A percentile compares a stretch with the other conserved stretches of the same genome.
These are phyloP conservation scores for Pongo abelii DNA, from an alignment of 2,113 vertebrate genomes.

Conservation along the genomic window DNA sequence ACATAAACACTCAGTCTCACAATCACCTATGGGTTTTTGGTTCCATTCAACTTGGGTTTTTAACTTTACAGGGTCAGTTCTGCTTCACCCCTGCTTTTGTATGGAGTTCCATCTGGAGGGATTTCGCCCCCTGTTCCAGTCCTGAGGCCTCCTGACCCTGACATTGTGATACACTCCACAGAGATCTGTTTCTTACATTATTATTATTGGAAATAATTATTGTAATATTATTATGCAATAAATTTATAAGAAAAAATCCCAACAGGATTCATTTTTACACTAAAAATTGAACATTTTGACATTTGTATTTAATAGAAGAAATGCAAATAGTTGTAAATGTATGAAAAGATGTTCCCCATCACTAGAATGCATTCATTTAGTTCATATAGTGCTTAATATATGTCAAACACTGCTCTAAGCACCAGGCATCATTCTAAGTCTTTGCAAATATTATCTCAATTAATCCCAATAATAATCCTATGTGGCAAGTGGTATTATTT, in stretches of 20 bases:
- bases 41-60: constrained; percentile 82
- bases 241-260: constrained; percentile 92
- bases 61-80: constrained; percentile 85
- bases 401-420: not conserved
- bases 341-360: not conserved
- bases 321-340: not conserved
- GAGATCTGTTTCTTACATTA: constrained; percentile 97
- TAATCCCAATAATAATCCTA: not conserved
- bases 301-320: constrained; percentile 38
- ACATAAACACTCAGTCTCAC: constrained; percentile 63
- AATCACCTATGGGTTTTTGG: constrained; percentile 82
- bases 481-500: not conserved
- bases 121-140: constrained; percentile 79
- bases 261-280: not conserved
- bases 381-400: not conserved
- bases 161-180: constrained; percentile 92
- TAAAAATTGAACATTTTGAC: constrained; percentile 12
- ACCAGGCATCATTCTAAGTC: not conserved
- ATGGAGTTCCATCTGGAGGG: constrained; percentile 83
- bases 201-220: constrained; percentile 81
- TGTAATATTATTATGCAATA: constrained; percentile 92
- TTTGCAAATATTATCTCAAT: constrained; percentile 1
- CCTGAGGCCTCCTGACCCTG: constrained; percentile 86
- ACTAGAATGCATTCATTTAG: not conserved
- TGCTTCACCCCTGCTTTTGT: constrained; percentile 86